Conservation (phyloP, 2,797 vertebrate genomes). For the Paratrypauchen microcephalus region DNA sequence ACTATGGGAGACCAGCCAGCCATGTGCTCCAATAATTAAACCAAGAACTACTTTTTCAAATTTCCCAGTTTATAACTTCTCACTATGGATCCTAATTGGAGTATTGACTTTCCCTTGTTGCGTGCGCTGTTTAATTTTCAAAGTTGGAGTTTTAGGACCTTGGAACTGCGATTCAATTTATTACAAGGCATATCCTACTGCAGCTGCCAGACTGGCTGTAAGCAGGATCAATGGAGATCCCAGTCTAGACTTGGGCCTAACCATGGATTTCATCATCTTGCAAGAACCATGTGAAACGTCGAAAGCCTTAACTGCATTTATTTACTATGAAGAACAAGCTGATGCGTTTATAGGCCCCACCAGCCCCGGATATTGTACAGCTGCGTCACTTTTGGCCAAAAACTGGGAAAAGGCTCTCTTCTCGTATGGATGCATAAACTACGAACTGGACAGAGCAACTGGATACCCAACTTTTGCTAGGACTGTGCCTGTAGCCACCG, state of each 20-base stretch:
- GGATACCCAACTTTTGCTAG: constrained; percentile 74
- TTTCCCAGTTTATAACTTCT: constrained; percentile 56
- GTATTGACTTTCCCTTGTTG: constrained; percentile 73
- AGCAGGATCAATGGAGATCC: constrained; percentile 72
- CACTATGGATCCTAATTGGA: constrained; percentile 76
- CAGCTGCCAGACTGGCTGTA: constrained; percentile 71
- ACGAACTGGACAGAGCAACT: constrained; percentile 68
- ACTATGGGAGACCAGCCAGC: constrained; percentile 62
- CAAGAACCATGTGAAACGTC: constrained; percentile 79
- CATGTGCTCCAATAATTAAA: constrained; percentile 48
- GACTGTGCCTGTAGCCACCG: constrained; percentile 66
- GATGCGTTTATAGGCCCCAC: constrained; percentile 75
- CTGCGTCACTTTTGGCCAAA: constrained; percentile 76
- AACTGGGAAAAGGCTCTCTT: constrained; percentile 81
- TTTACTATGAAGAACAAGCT: constrained; percentile 66
- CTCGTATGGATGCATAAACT: constrained; percentile 76
- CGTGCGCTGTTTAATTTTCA: constrained; percentile 74
- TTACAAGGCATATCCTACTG: constrained; percentile 70
- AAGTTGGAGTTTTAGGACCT: constrained; percentile 80
- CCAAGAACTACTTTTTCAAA: constrained; percentile 47
- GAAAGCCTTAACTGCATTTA: constrained; percentile 76
- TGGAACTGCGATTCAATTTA: constrained; percentile 79
- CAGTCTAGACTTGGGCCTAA: constrained; percentile 62
- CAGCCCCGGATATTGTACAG: constrained; percentile 80
- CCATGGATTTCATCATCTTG: constrained; percentile 70